phyloP scores from a whole-genome alignment of 1,140 invertebrate genomes.

The Stegodyphus dumicola region DNA sequence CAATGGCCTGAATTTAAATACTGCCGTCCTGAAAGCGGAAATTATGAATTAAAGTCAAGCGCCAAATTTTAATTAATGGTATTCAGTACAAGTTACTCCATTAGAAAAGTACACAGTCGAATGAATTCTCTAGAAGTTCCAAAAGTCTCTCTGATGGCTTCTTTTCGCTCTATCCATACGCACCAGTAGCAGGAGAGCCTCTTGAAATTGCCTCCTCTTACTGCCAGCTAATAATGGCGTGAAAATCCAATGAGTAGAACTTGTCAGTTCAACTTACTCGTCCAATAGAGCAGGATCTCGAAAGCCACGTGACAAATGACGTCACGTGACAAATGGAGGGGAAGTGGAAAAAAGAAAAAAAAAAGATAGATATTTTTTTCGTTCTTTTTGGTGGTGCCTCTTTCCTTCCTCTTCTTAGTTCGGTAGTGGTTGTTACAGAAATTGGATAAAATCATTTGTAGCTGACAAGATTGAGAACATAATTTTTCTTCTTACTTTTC shows the following conservation, averaged over 20 bases:
- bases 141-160: too few relatives aligned
- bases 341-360: conserved; percentile 24
- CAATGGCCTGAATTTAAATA: too few relatives aligned
- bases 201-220: conserved; percentile 27
- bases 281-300: conserved; percentile 35
- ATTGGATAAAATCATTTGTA: conserved; percentile 61
- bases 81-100: too few relatives aligned
- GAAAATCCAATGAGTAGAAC: conserved; percentile 52
- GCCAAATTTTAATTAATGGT: too few relatives aligned
- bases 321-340: conserved; percentile 51
- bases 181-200: neutral
- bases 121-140: too few relatives aligned
- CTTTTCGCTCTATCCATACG: too few relatives aligned
- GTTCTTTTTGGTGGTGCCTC: conserved; percentile 12
- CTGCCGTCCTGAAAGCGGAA: too few relatives aligned
- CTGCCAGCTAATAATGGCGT: conserved; percentile 24
- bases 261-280: conserved; percentile 46
- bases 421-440: conserved; percentile 45
- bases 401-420: neutral
- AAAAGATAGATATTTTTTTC: neutral
- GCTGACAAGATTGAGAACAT: conserved; percentile 59
- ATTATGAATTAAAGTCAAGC: too few relatives aligned
- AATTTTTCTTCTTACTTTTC: conserved; percentile 47
- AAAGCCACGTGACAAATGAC: conserved; percentile 45
- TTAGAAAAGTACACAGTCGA: too few relatives aligned